Percentiles rank a stretch among this genome's conserved stretches.
Conservation (phyloP, 2,797 vertebrate species). For the Lacerta bilineata region DNA sequence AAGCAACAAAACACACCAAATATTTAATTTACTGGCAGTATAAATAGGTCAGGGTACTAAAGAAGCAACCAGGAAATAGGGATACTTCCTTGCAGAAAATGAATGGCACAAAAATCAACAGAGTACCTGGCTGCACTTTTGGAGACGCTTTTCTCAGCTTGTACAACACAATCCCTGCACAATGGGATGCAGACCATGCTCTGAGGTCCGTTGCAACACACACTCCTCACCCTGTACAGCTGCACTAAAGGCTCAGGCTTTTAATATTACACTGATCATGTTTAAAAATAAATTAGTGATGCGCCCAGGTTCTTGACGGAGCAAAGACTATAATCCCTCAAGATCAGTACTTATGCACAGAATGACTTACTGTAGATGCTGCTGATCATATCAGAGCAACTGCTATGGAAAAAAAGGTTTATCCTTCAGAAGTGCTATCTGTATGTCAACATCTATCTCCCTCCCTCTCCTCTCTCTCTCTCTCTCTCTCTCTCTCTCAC, state of each 20-base stretch:
- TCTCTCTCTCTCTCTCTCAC: background rate
- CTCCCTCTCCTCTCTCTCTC: no score
- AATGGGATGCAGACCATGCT: rapidly evolving
- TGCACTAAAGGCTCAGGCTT: background rate
- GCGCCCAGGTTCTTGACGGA: background rate
- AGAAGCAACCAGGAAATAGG: conserved; percentile 26
- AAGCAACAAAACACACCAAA: conserved; percentile 3
- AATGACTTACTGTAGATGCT: background rate
- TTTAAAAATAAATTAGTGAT: background rate
- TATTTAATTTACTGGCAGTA: background rate
- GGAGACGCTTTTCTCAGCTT: background rate
- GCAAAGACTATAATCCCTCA: background rate
- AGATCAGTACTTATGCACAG: background rate
- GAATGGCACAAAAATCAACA: rapidly evolving
- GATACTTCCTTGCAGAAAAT: background rate
- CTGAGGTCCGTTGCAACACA: rapidly evolving
- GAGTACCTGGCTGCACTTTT: background rate
- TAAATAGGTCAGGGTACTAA: background rate
- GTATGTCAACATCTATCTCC: background rate
- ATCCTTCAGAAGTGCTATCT: background rate
- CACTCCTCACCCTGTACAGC: background rate
- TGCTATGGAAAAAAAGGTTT: background rate
- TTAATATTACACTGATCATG: background rate
- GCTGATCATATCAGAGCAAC: background rate
- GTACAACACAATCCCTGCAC: background rate